A percentile compares a stretch with the other conserved stretches of the same genome.
phyloP scores from a whole-genome alignment of 2,113 vertebrate species.

The Callipepla squamata region DNA sequence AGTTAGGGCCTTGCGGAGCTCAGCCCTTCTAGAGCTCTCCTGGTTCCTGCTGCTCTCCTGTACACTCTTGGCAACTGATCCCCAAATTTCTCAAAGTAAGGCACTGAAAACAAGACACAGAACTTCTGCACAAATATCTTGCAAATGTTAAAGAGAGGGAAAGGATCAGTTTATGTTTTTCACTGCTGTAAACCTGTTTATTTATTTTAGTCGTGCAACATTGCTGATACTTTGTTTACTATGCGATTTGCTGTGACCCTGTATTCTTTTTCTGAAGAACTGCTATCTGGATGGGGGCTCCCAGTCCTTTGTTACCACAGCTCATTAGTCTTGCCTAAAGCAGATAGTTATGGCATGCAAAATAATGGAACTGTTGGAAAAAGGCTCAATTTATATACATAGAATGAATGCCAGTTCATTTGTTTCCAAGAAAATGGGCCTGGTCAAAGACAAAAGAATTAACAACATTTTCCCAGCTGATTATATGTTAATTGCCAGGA shows the following conservation, averaged over 20 bases:
- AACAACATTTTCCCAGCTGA: background rate
- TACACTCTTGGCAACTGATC: background rate
- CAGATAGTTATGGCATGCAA: background rate
- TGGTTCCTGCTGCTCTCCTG: rapidly evolving
- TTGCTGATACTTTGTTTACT: background rate
- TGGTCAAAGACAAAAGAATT: background rate
- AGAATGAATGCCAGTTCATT: background rate
- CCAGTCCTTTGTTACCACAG: slow-evolving; percentile 3
- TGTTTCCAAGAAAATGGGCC: slow-evolving; percentile 1
- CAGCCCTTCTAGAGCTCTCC: background rate
- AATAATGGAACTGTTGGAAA: slow-evolving; percentile 12
- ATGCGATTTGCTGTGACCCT: background rate
- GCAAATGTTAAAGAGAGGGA: background rate
- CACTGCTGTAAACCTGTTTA: slow-evolving; percentile 1
- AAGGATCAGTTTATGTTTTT: background rate
- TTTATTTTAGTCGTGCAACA: slow-evolving; percentile 6
- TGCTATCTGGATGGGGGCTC: slow-evolving; percentile 7
- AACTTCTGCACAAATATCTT: background rate
- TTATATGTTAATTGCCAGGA: background rate
- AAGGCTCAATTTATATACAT: background rate
- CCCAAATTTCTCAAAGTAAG: background rate
- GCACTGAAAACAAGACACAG: background rate
- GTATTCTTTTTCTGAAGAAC: background rate
- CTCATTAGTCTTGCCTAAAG: slow-evolving; percentile 7
- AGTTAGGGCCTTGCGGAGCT: background rate